A percentile compares a stretch with the other conserved stretches of the same genome.
phyloP scores from a whole-genome alignment of 2,797 vertebrate species.

The Eospalax fontanierii region DNA sequence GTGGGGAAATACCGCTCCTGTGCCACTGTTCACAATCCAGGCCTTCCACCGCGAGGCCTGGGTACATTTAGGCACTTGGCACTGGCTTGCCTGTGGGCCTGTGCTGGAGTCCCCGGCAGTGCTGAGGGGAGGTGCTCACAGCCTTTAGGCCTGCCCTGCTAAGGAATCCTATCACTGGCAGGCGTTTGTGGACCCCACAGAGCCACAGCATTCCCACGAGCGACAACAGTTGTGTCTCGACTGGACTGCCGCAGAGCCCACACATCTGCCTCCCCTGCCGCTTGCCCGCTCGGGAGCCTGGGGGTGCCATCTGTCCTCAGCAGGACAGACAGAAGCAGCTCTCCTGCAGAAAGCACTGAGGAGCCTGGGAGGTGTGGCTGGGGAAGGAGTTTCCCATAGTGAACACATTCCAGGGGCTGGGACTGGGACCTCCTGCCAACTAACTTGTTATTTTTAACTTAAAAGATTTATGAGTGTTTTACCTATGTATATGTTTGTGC shows the following conservation, averaged over 20 bases:
- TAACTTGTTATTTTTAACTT: not conserved
- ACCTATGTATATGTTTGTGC: too few relatives aligned
- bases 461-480: not conserved
- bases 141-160: not conserved
- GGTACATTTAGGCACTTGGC: not conserved
- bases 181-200: not conserved
- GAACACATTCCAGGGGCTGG: not conserved
- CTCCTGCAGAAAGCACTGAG: not conserved
- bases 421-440: accelerated
- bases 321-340: not conserved
- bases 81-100: not conserved
- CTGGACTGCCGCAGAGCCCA: not conserved
- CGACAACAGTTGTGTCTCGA: not conserved
- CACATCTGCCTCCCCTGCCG: too few relatives aligned
- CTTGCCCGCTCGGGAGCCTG: too few relatives aligned
- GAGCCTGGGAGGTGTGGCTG: too few relatives aligned
- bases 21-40: not conserved
- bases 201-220: not conserved
- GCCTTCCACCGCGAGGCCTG: too few relatives aligned
- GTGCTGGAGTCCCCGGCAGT: not conserved
- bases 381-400: too few relatives aligned
- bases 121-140: not conserved
- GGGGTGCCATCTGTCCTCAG: not conserved
- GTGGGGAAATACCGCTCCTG: not conserved
- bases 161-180: too few relatives aligned